Base-by-base conservation (phyloP, 2,888 invertebrate species). In the Agapetus fuscipes region DNA sequence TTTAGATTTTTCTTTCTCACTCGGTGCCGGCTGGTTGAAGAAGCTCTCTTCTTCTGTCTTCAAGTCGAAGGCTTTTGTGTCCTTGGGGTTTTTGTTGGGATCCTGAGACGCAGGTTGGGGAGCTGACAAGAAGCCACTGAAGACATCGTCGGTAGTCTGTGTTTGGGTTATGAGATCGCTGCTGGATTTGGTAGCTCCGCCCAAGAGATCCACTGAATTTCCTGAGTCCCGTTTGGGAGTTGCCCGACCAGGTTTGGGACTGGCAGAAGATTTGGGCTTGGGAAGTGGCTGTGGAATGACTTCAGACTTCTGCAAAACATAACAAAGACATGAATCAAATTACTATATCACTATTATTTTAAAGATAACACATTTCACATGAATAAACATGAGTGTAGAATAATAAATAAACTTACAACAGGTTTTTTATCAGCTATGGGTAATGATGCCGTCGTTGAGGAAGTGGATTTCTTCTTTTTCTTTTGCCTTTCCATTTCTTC, bases 1-100 rank as follows among this genome's bases (percentile, higher is more conserved):
- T 63, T 89, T 88, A 20, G 80, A 82, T 56, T 82, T 86, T 58
- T 83, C 88, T 50, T 81, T 82, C 49, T 80, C 78, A 36, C 76
- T 74, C 0, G 79, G 76, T 13, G 80, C 74, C 17, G 83, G 75
- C 62, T 90, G 85, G 63, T 84, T 84, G 61, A 91, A 87, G 69
- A 87, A 86, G 61, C 82, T 85, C 53, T 90, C 87, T 57, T 91
- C 88, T 57, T 89, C 88, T 4, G 80, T 75, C 53, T 83, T 83
- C 45, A 79, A 61, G 41, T 72, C 71, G 1, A 53, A 52, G 1
- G 64, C 52, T 49, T 67, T 67, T 1, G 51, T 47, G 43, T 63
- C 59, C 29, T 44, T 49, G 43, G 56, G 59, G 0, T 54, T 54
- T 46, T 58, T 64, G 25, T 50, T 59, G 0, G 54, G 55, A 45